Conservation (phyloP, 1,140 invertebrate species). For the Ctenoplectra terminalis region DNA sequence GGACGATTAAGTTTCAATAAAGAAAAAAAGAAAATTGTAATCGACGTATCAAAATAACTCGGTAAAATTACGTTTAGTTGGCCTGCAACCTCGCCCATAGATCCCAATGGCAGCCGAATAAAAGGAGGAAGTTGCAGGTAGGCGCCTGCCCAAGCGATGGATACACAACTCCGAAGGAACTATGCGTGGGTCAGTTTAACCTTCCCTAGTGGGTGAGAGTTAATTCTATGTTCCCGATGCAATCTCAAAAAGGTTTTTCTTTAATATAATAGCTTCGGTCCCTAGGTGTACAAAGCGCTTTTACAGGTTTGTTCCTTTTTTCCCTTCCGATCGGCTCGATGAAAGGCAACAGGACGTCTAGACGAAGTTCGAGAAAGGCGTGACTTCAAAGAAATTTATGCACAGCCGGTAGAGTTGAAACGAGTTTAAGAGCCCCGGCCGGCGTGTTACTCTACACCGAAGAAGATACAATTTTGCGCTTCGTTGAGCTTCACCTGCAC, state of each 20-base stretch:
- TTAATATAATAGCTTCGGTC: not conserved
- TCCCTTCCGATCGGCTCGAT: not conserved
- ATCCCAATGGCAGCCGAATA: not conserved
- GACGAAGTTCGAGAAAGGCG: conserved; percentile 22
- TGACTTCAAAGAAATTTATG: conserved; percentile 45
- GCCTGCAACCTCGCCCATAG: too few species aligned
- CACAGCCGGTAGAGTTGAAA: conserved; percentile 33
- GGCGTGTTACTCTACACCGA: conserved; percentile 51
- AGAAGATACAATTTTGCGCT: conserved; percentile 73
- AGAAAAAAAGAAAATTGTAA: not conserved
- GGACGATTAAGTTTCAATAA: not conserved
- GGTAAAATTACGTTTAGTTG: not conserved
- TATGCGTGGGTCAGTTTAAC: not conserved
- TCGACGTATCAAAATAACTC: too few species aligned
- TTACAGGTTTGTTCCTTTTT: not conserved
- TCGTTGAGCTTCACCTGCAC: conserved; percentile 68
- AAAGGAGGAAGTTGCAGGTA: conserved; percentile 1
- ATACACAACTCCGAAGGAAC: not conserved
- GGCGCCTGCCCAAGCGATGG: not conserved
- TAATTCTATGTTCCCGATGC: conserved; percentile 5
- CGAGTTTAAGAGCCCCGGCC: conserved; percentile 53
- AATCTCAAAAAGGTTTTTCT: not conserved
- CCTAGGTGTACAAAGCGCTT: not conserved
- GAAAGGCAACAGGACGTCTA: conserved; percentile 13
- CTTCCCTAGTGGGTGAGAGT: not conserved